Evolutionary conservation across 2,797 vertebrate genomes (phyloP), one percentile per base, ranked within the genome.

Genomic region (Darevskia mixta): DNA sequence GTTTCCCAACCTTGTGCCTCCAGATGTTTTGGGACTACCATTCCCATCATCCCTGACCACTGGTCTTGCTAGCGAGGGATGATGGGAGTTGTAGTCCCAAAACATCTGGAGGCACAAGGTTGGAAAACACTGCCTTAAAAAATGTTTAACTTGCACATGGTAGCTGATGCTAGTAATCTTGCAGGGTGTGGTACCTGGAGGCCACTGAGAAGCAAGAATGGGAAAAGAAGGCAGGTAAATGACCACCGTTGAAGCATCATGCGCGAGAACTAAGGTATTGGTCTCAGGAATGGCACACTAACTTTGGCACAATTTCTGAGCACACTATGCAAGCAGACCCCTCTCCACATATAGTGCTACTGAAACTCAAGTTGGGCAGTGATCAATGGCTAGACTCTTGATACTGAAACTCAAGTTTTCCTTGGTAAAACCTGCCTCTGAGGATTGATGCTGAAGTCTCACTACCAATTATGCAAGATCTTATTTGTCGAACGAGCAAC

Each of bases 401-500:
- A 27, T 88, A 66, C 27, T 71, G 35, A 79, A 55, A 58, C 25
- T 67, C 35, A 66, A 66, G 29, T 10, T 55, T 35, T n/a, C 88
- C 76, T 82, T 77, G 49, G 81, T 75, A 91, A 90, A 89, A 72
- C 41, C 86, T 76, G 90, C 64, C 90, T 55, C 66, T 66, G 8
- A 20, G 72, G 10, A 71, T 5, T 9, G n/a, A 71, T n/a, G 8
- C 29, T 71, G n/a, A 71, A 71, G 88, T 49, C 89, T 89, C 86
- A 82, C 41, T 58, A 66, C 23, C 88, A 94, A 91, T 85, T 84
- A 90, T 69, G 87, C 86, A 92, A 87, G 80, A 86, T 81, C 92
- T 86, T 83, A 79, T 89, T 88, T 84, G n/a, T 73, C 89, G 89
- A 92, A 90, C 87, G 94, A 95, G 91, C 72, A 93, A 94, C 96